Conservation (phyloP, 2,797 vertebrate species). For the Pseudochromis fuscus region DNA sequence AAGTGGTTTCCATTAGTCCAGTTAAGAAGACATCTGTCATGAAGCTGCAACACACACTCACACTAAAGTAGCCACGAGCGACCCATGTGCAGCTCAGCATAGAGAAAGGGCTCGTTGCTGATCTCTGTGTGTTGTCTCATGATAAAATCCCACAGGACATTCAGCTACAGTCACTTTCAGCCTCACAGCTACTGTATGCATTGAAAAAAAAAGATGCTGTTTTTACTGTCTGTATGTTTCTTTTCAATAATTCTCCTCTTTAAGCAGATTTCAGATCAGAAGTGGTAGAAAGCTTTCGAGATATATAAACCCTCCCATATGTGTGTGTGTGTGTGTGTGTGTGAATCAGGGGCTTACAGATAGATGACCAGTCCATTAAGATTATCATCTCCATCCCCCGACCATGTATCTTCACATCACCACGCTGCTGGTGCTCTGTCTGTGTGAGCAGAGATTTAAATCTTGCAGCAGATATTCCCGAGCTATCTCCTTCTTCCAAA, state of each 20-base stretch:
- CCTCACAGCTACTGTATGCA: slow-evolving; percentile 22
- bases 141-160: slow-evolving; percentile 53
- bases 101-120: slow-evolving; percentile 36
- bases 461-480: slow-evolving; percentile 67
- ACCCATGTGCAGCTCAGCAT: slow-evolving; percentile 49
- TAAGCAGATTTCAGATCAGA: slow-evolving; percentile 78
- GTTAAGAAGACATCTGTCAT: slow-evolving; percentile 79
- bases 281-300: slow-evolving; percentile 74
- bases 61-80: slow-evolving; percentile 59
- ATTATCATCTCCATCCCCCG: slow-evolving; percentile 77
- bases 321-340: slow-evolving; percentile 37
- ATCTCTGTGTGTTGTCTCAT: slow-evolving; percentile 54
- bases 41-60: slow-evolving; percentile 41
- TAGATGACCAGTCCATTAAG: slow-evolving; percentile 82
- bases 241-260: slow-evolving; percentile 57
- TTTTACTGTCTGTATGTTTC: slow-evolving; percentile 42
- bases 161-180: slow-evolving; percentile 44
- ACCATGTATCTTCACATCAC: slow-evolving; percentile 71
- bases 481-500: slow-evolving; percentile 56
- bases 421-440: slow-evolving; percentile 37
- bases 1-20: slow-evolving; percentile 78
- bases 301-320: slow-evolving; percentile 63
- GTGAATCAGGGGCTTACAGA: slow-evolving; percentile 71
- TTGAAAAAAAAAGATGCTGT: slow-evolving; percentile 37
- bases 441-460: slow-evolving; percentile 71